Conservation (phyloP, 1,140 invertebrate genomes). For the Solenopsis invicta region DNA sequence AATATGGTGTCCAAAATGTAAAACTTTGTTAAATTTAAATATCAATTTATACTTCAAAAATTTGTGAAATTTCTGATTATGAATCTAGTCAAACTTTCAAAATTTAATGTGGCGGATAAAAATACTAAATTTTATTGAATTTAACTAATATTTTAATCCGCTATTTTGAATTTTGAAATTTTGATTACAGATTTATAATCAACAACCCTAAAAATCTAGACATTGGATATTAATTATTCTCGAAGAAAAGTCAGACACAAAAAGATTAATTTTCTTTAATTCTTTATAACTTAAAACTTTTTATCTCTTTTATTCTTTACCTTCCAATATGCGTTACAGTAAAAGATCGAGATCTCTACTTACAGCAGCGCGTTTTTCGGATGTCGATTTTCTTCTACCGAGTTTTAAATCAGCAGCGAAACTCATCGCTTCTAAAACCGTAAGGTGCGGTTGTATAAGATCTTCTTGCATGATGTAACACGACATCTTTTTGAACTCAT, state of each 20-base stretch:
- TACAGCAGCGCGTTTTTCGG: slow-evolving; percentile 91
- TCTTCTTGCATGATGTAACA: slow-evolving; percentile 98
- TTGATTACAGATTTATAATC: no score
- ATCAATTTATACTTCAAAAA: background rate
- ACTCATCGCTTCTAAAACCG: slow-evolving; percentile 94
- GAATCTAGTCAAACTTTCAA: no score
- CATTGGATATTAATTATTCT: background rate
- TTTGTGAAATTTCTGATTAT: no score
- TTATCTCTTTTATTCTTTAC: background rate
- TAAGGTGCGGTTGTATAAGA: slow-evolving; percentile 94
- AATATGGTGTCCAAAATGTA: no score
- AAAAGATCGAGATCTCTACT: slow-evolving; percentile 84
- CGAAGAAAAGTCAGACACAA: no score
- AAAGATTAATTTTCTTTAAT: background rate
- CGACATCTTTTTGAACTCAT: no score
- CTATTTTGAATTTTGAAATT: no score
- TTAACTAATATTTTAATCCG: no score
- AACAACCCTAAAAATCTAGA: background rate
- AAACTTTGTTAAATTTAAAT: no score
- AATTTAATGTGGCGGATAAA: no score
- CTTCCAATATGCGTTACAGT: background rate
- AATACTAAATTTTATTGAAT: no score
- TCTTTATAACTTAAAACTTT: background rate
- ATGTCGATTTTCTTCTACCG: slow-evolving; percentile 88
- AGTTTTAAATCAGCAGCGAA: slow-evolving; percentile 96